Evolutionary conservation across 2,888 invertebrate species (phyloP).

Genomic region (Tachina fera): DNA sequence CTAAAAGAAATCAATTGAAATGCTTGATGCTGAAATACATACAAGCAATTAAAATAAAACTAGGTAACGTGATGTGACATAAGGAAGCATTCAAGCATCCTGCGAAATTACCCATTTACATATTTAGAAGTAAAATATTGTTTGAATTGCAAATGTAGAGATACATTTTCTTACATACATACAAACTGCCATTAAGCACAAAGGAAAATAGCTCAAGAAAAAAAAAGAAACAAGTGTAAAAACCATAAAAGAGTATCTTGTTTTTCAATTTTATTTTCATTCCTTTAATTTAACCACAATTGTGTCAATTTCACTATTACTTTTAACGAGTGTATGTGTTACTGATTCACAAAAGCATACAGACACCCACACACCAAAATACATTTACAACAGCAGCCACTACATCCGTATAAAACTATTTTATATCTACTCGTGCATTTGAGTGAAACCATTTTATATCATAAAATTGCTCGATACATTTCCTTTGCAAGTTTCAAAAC

Average conservation of each 20-base stretch:
- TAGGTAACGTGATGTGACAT: too few relatives aligned
- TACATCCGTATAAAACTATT: not conserved
- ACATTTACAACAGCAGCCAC: not conserved
- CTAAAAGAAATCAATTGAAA: too few relatives aligned
- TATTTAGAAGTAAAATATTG: too few relatives aligned
- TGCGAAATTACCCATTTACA: too few relatives aligned
- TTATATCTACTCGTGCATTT: not conserved
- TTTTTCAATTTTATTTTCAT: not conserved
- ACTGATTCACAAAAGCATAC: not conserved
- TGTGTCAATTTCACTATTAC: not conserved
- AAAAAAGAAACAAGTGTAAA: not conserved
- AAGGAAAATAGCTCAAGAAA: too few relatives aligned
- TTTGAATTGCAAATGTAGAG: too few relatives aligned
- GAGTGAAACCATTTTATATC: not conserved
- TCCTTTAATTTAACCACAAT: not conserved
- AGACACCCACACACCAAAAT: not conserved
- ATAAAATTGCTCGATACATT: not conserved
- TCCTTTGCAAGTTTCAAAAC: too few relatives aligned
- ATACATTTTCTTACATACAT: too few relatives aligned
- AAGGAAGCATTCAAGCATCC: too few relatives aligned
- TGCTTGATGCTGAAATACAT: too few relatives aligned
- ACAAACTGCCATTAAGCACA: too few relatives aligned
- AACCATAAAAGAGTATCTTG: not conserved
- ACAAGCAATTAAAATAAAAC: too few relatives aligned
- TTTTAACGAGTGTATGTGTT: not conserved